A percentile compares a stretch with the other conserved stretches of the same genome.
Evolutionary conservation across 2,113 vertebrate species (phyloP).

Genomic region (Scytalopus superciliaris): DNA sequence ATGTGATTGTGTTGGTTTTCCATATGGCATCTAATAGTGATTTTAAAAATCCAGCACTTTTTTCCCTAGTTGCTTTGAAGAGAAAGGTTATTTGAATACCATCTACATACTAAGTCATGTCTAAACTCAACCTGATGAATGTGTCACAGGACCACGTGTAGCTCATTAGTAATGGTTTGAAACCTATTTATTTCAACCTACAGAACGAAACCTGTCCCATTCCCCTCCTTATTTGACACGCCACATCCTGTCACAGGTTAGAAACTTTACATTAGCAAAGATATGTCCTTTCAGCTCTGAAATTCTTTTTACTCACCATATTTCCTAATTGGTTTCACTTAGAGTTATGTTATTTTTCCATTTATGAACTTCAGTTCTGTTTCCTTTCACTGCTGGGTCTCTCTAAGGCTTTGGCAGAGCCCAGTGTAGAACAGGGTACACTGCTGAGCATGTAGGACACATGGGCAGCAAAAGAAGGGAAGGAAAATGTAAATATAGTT

Average conservation of each 20-base stretch:
- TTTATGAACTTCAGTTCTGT: neutral
- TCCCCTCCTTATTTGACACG: neutral
- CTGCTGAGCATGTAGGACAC: accelerated
- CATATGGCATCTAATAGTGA: neutral
- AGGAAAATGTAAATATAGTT: neutral
- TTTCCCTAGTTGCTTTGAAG: neutral
- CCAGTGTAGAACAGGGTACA: neutral
- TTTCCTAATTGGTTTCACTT: neutral
- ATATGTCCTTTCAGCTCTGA: neutral
- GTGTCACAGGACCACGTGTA: neutral
- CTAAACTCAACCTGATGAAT: neutral
- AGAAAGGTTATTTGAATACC: neutral
- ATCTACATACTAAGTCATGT: neutral
- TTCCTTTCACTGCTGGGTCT: neutral
- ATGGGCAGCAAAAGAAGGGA: neutral
- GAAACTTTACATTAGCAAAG: neutral
- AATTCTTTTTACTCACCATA: neutral
- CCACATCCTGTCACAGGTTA: neutral
- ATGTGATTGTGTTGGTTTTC: neutral
- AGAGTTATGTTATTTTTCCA: neutral
- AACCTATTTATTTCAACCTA: neutral
- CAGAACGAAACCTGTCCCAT: neutral
- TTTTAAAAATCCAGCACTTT: accelerated
- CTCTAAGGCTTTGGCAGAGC: neutral
- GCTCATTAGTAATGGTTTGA: neutral